Base-by-base conservation (phyloP, 1,140 invertebrate species). In the Drosophila subobscura region DNA sequence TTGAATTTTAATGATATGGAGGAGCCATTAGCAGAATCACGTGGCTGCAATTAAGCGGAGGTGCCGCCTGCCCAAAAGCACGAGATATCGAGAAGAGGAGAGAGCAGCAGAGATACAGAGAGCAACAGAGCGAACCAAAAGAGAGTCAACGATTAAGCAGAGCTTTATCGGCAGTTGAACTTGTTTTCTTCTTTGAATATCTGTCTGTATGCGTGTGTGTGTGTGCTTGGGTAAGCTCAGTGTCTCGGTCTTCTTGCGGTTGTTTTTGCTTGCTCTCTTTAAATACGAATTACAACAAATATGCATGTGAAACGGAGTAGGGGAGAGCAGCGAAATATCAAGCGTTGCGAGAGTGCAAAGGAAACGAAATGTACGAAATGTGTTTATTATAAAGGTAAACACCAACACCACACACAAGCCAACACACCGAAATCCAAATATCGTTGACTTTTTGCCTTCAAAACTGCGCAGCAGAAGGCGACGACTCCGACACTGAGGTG, bases 331-430 rank as follows among this genome's bases (percentile, higher is more conserved):
- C 54, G 64, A 60, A 68, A 63, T 54, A 49, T 57, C 8, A 3
- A 4, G 29, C 16, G 0, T 20, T 20, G 16, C 16, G 16, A 20
- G 16, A 65, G 49, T 71, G 66, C 54, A 76, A 52, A 73, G 74
- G 79, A 78, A 84, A 68, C 72, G 54, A 73, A 66, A 77, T 77
- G 73, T 77, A 44, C 74, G 58, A 88, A 77, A 86, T 86, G 81
- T 86, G 81, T 75, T 86, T 86, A 86, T 86, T 78, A 81, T 75
- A 75, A 88, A 81, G 74, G 66, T 81, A 86, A 88, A 86, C 77
- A 86, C 83, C 33, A 37, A 37, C 33, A 37, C 3, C 29, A 33
- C 25, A 33, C 8, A 20, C 16, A 20, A 20, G 16, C 0, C 16
- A 37, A 10, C 29, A 33, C 25, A 33, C 8, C 3, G 2, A 33